Evolutionary conservation across 1,140 invertebrate genomes (phyloP).

Genomic region (Brachionus plicatilis): DNA sequence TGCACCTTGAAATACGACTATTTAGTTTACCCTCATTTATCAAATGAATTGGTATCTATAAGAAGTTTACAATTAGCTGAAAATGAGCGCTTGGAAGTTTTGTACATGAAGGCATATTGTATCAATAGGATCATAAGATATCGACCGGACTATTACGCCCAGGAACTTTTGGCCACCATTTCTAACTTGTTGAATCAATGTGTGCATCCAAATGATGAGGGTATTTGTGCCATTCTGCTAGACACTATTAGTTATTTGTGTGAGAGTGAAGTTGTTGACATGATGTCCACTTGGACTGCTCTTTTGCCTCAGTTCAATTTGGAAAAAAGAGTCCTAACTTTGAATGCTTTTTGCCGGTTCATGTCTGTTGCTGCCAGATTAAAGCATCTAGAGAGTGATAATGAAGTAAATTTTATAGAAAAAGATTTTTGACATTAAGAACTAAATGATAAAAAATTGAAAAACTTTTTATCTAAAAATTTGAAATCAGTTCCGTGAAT

Average conservation of each 20-base stretch:
- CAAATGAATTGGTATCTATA: background rate
- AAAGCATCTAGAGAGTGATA: background rate
- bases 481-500: too few relatives aligned
- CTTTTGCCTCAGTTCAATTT: slow-evolving; percentile 1
- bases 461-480: too few relatives aligned
- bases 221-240: background rate
- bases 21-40: slow-evolving; percentile 27
- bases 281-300: slow-evolving; percentile 37
- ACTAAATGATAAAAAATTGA: too few relatives aligned
- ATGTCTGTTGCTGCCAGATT: slow-evolving; percentile 24
- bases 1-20: slow-evolving; percentile 32
- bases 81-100: background rate
- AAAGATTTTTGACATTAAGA: background rate
- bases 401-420: background rate
- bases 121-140: slow-evolving; percentile 7
- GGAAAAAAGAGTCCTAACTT: background rate
- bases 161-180: slow-evolving; percentile 26
- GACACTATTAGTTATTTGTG: slow-evolving; percentile 17
- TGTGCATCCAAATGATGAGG: background rate
- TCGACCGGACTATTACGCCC: slow-evolving; percentile 35
- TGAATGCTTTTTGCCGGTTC: background rate
- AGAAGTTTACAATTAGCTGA: background rate
- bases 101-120: slow-evolving; percentile 35
- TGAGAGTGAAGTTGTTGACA: slow-evolving; percentile 29
- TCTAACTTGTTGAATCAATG: slow-evolving; percentile 1